Base-by-base conservation (phyloP, 2,797 vertebrate genomes). In the Acanthurus lineatus region DNA sequence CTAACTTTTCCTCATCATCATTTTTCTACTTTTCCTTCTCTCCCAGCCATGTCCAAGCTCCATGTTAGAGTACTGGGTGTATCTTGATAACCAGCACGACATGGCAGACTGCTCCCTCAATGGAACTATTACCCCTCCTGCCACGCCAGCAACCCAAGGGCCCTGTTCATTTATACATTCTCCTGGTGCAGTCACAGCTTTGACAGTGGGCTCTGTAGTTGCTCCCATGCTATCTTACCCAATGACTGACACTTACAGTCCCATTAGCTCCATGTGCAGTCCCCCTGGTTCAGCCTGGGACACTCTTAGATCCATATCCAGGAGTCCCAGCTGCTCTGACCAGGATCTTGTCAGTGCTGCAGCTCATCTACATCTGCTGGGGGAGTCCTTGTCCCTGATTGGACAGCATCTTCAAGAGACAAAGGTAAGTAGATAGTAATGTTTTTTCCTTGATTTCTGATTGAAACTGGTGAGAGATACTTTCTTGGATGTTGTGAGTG, bases 331-430 rank as follows among this genome's bases (percentile, higher is more conserved):
- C n/a, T 56, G 47, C 73, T 95, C 95, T 1, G 96, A 96, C 15
- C 93, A 92, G n/a, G 96, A 97, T 67, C 97, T 96, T 61, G 96
- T 98, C 42, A 96, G 95, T 58, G 96, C 97, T 2, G 97, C 98
- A 22, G 97, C 98, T 68, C 96, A 99, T 82, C 93, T 99, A 1
- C 98, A 99, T 90, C 93, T 99, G 32, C 76, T 99, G 76, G 98
- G 98, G n/a, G 98, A 99, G 77, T 98, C 97, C 10, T 93, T 99
- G 58, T 96, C 95, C 75, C 95, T 98, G 86, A 99, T 99, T 79
- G 98, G 98, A 45, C 96, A 95, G 74, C 94, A 96, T 79, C 95
- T 99, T 32, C 97, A 97, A 90, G 97, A 97, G 87, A 98, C 97
- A 0, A 94, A 97, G 95, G 98, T 99, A 79, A 89, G 93, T 81